A percentile compares a stretch with the other conserved stretches of the same genome.
phyloP scores from a whole-genome alignment of 1,140 invertebrate genomes.

The Drosophila pseudoobscura region DNA sequence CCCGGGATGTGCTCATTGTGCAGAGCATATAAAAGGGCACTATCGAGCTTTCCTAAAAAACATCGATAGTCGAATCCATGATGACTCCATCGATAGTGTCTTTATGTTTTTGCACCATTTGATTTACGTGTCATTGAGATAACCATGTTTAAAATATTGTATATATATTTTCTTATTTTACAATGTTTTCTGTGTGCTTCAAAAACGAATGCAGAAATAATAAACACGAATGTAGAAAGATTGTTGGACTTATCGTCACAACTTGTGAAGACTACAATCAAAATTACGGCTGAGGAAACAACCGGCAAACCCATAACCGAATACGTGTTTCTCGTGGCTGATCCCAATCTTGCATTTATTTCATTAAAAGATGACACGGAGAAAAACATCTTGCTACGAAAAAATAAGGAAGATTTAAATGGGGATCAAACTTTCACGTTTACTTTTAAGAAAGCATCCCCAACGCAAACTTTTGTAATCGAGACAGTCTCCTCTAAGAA shows the following conservation, averaged over 20 bases:
- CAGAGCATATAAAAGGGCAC: no score
- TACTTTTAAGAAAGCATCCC: constrained; percentile 64
- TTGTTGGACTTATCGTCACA: constrained; percentile 94
- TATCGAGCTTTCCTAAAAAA: no score
- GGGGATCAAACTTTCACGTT: constrained; percentile 75
- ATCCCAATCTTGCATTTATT: constrained; percentile 89
- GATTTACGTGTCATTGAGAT: no score
- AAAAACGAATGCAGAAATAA: constrained; percentile 84
- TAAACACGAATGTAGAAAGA: constrained; percentile 92
- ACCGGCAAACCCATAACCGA: constrained; percentile 88
- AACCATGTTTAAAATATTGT: no score
- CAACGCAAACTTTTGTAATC: constrained; percentile 86
- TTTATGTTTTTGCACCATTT: no score
- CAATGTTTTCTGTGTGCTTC: not conserved
- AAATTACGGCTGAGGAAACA: constrained; percentile 92
- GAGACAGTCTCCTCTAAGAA: constrained; percentile 91
- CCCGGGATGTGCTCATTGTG: no score
- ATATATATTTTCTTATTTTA: no score
- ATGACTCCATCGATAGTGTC: no score
- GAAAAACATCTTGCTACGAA: constrained; percentile 86
- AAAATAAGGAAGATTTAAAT: constrained; percentile 84
- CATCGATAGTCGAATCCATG: no score
- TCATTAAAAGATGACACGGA: constrained; percentile 87
- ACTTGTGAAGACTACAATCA: constrained; percentile 91
- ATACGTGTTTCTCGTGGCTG: constrained; percentile 88